A percentile compares a stretch with the other conserved stretches of the same genome.
Conservation (phyloP, 2,113 vertebrate genomes). For the Lepus timidus region DNA sequence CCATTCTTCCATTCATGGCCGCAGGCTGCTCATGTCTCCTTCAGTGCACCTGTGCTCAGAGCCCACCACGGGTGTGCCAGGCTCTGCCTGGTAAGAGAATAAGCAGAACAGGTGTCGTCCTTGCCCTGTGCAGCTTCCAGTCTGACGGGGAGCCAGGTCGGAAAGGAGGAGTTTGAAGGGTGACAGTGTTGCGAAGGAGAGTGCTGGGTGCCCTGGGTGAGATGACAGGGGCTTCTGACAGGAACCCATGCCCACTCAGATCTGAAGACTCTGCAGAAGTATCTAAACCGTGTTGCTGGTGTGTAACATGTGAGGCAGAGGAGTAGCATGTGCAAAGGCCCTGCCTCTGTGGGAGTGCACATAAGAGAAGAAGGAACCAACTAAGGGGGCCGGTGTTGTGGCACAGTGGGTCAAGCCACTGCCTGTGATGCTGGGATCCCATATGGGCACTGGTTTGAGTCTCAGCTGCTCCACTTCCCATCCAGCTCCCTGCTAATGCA, state of each 20-base stretch:
- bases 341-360: background rate
- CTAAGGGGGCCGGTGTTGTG: too few relatives aligned
- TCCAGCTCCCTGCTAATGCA: too few relatives aligned
- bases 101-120: rapidly evolving
- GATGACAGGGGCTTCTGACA: background rate
- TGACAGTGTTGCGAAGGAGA: background rate
- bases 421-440: too few relatives aligned
- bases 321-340: background rate
- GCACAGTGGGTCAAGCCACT: too few relatives aligned
- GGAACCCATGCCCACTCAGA: background rate
- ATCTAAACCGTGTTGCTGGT: background rate
- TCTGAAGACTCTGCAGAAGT: background rate
- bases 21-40: background rate
- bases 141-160: rapidly evolving
- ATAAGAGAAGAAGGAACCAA: background rate
- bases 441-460: too few relatives aligned
- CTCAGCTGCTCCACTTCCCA: too few relatives aligned
- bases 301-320: background rate
- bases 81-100: rapidly evolving
- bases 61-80: rapidly evolving
- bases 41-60: background rate
- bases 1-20: background rate
- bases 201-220: background rate
- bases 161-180: background rate
- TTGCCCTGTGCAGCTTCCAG: too few relatives aligned